These are phyloP conservation scores for Varecia variegata DNA, from an alignment of 2,797 vertebrate species.

Conservation along the genomic window DNA sequence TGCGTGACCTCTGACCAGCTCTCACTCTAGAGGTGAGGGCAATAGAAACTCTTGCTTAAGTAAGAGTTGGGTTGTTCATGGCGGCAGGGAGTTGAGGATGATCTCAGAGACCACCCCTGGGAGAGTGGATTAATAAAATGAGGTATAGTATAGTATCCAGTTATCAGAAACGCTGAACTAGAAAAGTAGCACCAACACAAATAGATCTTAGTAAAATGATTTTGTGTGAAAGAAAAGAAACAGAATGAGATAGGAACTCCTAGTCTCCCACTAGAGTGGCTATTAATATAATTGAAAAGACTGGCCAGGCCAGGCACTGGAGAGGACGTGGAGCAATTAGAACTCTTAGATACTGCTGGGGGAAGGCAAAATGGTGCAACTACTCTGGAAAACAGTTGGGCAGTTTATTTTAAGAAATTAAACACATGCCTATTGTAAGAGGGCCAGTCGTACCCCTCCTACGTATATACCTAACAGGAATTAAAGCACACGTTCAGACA, in stretches of 20 bases:
- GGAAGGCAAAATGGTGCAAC: neutral
- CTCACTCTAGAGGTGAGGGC: neutral
- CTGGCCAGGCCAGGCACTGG: too few species aligned
- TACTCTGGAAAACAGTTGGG: neutral
- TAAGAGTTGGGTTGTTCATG: neutral
- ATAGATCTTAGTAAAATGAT: neutral
- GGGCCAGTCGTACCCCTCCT: neutral
- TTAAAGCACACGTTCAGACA: neutral
- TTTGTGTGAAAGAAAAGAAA: neutral
- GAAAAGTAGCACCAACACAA: neutral
- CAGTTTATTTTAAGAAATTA: neutral
- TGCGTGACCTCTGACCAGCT: neutral
- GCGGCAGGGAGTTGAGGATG: neutral
- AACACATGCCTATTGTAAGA: neutral
- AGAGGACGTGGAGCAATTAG: neutral
- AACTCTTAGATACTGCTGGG: neutral
- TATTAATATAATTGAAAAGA: neutral
- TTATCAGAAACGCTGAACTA: neutral
- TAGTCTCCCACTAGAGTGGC: neutral
- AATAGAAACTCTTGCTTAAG: fast-evolving
- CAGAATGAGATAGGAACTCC: neutral
- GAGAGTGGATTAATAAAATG: neutral
- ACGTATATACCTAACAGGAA: neutral
- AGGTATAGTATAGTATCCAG: neutral
- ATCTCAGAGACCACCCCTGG: neutral